Conservation (phyloP, 1,140 invertebrate species). For the Asobara japonica region DNA sequence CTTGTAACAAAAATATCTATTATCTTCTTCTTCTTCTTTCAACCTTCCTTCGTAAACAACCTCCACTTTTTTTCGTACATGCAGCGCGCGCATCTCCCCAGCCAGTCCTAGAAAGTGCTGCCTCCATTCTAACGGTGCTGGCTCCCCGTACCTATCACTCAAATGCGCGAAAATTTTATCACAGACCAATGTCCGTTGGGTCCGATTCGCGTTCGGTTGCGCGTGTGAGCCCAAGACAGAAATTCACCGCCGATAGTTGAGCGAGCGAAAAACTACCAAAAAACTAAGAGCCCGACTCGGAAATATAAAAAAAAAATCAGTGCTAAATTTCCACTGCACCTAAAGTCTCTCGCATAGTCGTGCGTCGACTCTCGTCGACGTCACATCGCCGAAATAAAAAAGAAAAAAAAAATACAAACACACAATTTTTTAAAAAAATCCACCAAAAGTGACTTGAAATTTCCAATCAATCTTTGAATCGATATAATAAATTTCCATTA, state of each 20-base stretch:
- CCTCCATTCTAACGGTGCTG: neutral
- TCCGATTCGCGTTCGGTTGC: neutral
- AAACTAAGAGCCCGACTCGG: too few species aligned
- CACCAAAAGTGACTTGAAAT: conserved; percentile 3
- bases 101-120: neutral
- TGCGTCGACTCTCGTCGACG: neutral
- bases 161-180: conserved; percentile 13
- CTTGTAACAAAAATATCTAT: too few species aligned
- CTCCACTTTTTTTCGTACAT: too few species aligned
- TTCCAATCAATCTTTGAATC: neutral
- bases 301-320: neutral
- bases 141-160: neutral
- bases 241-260: too few species aligned
- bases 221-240: neutral
- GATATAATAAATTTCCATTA: neutral
- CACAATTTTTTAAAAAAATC: neutral
- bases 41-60: too few species aligned
- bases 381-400: neutral
- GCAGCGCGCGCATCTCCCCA: neutral
- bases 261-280: too few species aligned
- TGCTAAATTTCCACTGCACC: neutral
- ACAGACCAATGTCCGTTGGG: neutral
- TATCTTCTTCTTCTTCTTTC: too few species aligned
- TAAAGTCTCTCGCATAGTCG: neutral
- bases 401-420: neutral